A percentile compares a stretch with the other conserved stretches of the same genome.
phyloP scores from a whole-genome alignment of 1,140 invertebrate genomes.

The Teleopsis dalmanni region DNA sequence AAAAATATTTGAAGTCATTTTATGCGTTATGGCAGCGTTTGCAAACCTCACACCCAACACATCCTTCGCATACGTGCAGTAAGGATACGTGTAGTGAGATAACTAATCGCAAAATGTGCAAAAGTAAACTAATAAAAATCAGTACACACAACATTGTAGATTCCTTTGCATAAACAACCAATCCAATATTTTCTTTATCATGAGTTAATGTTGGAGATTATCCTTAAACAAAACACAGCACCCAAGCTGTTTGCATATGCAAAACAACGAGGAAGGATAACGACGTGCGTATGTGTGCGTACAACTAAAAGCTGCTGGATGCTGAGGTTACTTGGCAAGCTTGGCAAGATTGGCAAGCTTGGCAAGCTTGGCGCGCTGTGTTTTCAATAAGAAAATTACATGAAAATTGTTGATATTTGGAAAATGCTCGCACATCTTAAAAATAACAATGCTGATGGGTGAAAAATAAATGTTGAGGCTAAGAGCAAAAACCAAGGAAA shows the following conservation, averaged over 20 bases:
- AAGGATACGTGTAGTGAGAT: no score
- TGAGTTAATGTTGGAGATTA: constrained; percentile 6
- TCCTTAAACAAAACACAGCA: constrained; percentile 7
- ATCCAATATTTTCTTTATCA: constrained; percentile 8
- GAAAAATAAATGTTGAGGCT: background rate
- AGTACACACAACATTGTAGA: no score
- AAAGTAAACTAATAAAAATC: no score
- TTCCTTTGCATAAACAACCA: no score
- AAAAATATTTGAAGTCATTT: no score
- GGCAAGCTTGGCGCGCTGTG: background rate
- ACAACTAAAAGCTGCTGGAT: background rate
- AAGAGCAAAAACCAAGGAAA: background rate
- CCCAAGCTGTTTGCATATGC: background rate
- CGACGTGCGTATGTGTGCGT: background rate
- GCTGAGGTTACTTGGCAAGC: background rate
- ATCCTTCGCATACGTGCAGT: no score
- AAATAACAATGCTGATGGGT: background rate
- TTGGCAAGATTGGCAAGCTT: background rate
- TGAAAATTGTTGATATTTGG: constrained; percentile 3
- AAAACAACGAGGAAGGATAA: background rate
- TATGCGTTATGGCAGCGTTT: no score
- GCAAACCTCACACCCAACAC: no score
- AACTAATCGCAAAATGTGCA: no score
- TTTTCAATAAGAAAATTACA: background rate
- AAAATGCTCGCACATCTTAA: constrained; percentile 3